Base-by-base conservation (phyloP, 30 jellyfish, hydroid and myxozoan species). In the Mastigias papua region DNA sequence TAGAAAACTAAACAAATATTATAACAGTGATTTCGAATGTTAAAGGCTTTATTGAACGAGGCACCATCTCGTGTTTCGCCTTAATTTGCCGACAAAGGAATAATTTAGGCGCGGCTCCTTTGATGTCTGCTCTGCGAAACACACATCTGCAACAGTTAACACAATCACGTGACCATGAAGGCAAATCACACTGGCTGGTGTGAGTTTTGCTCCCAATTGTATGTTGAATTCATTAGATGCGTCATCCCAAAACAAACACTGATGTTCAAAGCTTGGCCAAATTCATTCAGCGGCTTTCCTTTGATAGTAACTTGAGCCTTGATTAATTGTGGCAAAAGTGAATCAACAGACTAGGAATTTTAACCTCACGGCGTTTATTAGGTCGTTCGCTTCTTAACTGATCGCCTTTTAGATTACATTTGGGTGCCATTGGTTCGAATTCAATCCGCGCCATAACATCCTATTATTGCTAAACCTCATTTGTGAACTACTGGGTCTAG, bases 71-170 rank as follows among this genome's bases (percentile, higher is more conserved):
- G 67, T 27, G 82, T 69, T 83, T 57, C 92, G 35, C 42, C 87
- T 35, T 69, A 83, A 83, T 74, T 32, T 54, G 86, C 92, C 92
- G 92, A 70, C 92, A 83, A 83, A 83, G 92, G 80, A 83, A 69
- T 54, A 69, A 67, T 83, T 71, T 58, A 62, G 28, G 11, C 73
- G 73, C 92, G 92, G 92, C 49, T 30, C 69, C 81, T 83, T 83
- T 83, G 67, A 69, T 30, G 78, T 83, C 73, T 61, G 58, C 67
- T 48, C 91, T 34, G 71, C 67, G 80, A 81, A 81, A 33, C 83
- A 50, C 70, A 83, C 92, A 83, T 83, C 92, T 83, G 92, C 92
- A 83, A 83, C 87, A 83, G 86, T 83, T 83, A 83, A 83, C 92
- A 83, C 51, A 50, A 65, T 83, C 92, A 83, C 92, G 92, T 83